These are phyloP conservation scores for Lordiphosa collinella DNA, from an alignment of 1,140 invertebrate species.

Conservation along the genomic window DNA sequence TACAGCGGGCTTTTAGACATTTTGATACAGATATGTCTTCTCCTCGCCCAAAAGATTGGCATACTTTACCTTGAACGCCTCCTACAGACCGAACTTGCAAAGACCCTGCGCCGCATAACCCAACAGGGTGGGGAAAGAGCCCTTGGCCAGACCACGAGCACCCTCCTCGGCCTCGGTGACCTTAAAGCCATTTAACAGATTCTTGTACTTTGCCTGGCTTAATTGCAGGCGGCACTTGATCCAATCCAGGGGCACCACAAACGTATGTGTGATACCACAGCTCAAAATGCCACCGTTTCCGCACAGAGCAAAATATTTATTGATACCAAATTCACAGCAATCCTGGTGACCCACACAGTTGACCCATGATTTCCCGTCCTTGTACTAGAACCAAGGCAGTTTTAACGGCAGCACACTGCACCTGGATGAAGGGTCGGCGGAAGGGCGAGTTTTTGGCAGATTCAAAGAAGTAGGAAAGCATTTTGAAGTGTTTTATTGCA, in stretches of 20 bases:
- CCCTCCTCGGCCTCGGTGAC: constrained; percentile 87
- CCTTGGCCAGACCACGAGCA: constrained; percentile 85
- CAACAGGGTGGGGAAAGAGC: constrained; percentile 91
- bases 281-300: constrained; percentile 96
- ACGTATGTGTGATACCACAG: constrained; percentile 92
- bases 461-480: constrained; percentile 88
- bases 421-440: constrained; percentile 83
- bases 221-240: constrained; percentile 93
- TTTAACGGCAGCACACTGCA: constrained; percentile 81
- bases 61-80: constrained; percentile 90
- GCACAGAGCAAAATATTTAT: constrained; percentile 95
- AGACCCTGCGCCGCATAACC: constrained; percentile 90
- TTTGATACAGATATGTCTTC: constrained; percentile 92
- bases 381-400: constrained; percentile 72
- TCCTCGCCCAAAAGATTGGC: constrained; percentile 88
- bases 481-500: constrained; percentile 62
- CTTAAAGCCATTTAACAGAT: constrained; percentile 85
- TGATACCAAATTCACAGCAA: constrained; percentile 96
- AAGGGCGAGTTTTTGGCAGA: constrained; percentile 88
- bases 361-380: constrained; percentile 82
- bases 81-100: constrained; percentile 89
- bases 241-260: constrained; percentile 96
- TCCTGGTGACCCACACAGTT: constrained; percentile 81
- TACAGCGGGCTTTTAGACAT: constrained; percentile 95
- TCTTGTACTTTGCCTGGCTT: constrained; percentile 86